phyloP scores from a whole-genome alignment of 2,888 invertebrate genomes.

The Cartodere bifasciata region DNA sequence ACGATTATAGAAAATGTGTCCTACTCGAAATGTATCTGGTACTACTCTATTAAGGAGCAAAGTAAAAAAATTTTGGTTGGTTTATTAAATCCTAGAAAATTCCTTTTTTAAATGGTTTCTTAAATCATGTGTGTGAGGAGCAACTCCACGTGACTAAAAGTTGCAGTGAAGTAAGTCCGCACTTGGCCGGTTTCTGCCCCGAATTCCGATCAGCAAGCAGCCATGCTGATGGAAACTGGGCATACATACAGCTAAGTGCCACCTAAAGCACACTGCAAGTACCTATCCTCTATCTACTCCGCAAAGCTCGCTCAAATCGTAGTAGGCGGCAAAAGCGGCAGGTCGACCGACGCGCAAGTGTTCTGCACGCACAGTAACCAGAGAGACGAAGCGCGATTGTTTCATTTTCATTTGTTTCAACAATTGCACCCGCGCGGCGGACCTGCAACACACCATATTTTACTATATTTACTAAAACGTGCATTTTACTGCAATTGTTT shows the following conservation, averaged over 20 bases:
- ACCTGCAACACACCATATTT: no score
- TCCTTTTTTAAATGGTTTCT: no score
- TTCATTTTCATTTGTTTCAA: slow-evolving; percentile 27
- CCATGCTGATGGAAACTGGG: slow-evolving; percentile 32
- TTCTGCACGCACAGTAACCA: slow-evolving; percentile 27
- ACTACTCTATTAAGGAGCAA: no score
- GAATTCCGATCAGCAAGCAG: slow-evolving; percentile 22
- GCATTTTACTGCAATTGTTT: slow-evolving; percentile 11
- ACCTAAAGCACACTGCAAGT: slow-evolving; percentile 27
- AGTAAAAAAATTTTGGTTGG: no score
- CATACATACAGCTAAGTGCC: slow-evolving; percentile 29
- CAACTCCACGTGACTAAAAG: no score
- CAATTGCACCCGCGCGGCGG: slow-evolving; percentile 28
- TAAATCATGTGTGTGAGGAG: no score
- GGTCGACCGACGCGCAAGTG: slow-evolving; percentile 32
- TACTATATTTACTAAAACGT: slow-evolving; percentile 19
- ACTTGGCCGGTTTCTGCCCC: slow-evolving; percentile 24
- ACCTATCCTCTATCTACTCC: no score
- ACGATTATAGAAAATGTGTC: no score
- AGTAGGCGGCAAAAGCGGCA: slow-evolving; percentile 35
- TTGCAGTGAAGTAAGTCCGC: slow-evolving; percentile 13
- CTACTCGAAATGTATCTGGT: no score
- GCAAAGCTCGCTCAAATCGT: slow-evolving; percentile 31
- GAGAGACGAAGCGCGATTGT: slow-evolving; percentile 19
- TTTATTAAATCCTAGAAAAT: no score